A percentile compares a stretch with the other conserved stretches of the same genome.
Evolutionary conservation across 1,140 invertebrate genomes (phyloP).

Genomic region (Carposina sasakii): DNA sequence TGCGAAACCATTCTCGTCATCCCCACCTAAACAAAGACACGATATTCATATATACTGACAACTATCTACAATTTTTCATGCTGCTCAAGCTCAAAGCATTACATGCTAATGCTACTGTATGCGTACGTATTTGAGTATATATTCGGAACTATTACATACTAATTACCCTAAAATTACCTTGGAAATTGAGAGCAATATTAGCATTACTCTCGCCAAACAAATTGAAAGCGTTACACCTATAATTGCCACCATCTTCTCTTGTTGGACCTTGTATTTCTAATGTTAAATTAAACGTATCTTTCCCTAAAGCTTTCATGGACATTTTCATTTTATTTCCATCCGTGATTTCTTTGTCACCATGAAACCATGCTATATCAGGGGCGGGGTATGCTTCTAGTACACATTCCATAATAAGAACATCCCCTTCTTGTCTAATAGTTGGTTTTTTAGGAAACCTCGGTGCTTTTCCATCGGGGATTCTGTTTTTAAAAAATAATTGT

Average conservation of each 20-base stretch:
- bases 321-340: conserved; percentile 90
- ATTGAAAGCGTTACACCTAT: conserved; percentile 99
- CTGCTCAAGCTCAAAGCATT: conserved; percentile 53
- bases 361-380: conserved; percentile 97
- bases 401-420: conserved; percentile 96
- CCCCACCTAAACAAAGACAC: conserved; percentile 79
- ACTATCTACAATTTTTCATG: conserved; percentile 28
- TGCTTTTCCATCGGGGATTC: conserved; percentile 95
- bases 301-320: conserved; percentile 86
- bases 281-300: conserved; percentile 92
- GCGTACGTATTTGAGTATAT: conserved; percentile 46
- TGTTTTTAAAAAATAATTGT: conserved; percentile 71
- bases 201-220: conserved; percentile 99
- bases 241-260: conserved; percentile 96
- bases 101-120: conserved; percentile 66
- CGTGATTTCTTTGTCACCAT: conserved; percentile 86
- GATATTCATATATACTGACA: not conserved
- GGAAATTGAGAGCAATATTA: conserved; percentile 99
- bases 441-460: conserved; percentile 98
- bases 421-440: conserved; percentile 95
- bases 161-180: conserved; percentile 81
- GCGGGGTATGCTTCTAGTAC: conserved; percentile 94
- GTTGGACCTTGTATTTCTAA: conserved; percentile 96
- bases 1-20: conserved; percentile 90
- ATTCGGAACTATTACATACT: conserved; percentile 7